These are phyloP conservation scores for Gephyroberyx darwinii DNA, from an alignment of 2,797 vertebrate species.

Conservation along the genomic window DNA sequence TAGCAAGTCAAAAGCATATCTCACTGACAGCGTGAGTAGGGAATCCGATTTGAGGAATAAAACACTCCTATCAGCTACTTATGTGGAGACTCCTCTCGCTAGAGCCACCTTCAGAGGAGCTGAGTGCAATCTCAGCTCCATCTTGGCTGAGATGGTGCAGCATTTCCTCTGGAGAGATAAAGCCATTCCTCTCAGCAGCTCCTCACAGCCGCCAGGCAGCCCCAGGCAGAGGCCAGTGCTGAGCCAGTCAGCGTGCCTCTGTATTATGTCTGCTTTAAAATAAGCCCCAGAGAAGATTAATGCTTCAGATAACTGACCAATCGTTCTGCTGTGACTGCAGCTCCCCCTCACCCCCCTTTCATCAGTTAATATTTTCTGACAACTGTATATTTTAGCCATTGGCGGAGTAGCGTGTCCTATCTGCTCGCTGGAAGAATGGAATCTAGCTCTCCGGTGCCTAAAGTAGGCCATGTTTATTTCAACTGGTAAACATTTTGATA, in stretches of 20 bases:
- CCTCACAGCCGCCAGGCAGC: slow-evolving; percentile 58
- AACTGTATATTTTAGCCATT: slow-evolving; percentile 86
- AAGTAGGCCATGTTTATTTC: slow-evolving; percentile 85
- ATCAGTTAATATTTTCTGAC: slow-evolving; percentile 87
- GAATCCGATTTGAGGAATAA: slow-evolving; percentile 61
- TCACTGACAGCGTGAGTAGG: slow-evolving; percentile 59
- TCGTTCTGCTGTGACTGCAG: slow-evolving; percentile 76
- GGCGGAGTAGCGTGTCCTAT: slow-evolving; percentile 80
- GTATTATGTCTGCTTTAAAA: slow-evolving; percentile 82
- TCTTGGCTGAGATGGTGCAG: slow-evolving; percentile 71
- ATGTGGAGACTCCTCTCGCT: slow-evolving; percentile 58
- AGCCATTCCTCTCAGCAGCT: slow-evolving; percentile 72
- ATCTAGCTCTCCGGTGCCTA: slow-evolving; percentile 78
- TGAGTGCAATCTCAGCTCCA: slow-evolving; percentile 63
- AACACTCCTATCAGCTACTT: slow-evolving; percentile 73
- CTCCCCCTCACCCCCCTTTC: slow-evolving; percentile 75
- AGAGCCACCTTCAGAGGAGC: slow-evolving; percentile 60
- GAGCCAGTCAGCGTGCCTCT: slow-evolving; percentile 74
- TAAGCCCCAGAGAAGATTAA: slow-evolving; percentile 81
- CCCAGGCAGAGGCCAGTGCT: slow-evolving; percentile 51
- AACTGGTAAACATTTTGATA: slow-evolving; percentile 87
- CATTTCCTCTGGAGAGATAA: slow-evolving; percentile 76
- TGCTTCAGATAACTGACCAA: slow-evolving; percentile 83
- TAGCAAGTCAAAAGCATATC: slow-evolving; percentile 62
- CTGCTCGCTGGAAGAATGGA: slow-evolving; percentile 76